Conservation (phyloP, 2,888 invertebrate species). For the Pollenia amentaria region DNA sequence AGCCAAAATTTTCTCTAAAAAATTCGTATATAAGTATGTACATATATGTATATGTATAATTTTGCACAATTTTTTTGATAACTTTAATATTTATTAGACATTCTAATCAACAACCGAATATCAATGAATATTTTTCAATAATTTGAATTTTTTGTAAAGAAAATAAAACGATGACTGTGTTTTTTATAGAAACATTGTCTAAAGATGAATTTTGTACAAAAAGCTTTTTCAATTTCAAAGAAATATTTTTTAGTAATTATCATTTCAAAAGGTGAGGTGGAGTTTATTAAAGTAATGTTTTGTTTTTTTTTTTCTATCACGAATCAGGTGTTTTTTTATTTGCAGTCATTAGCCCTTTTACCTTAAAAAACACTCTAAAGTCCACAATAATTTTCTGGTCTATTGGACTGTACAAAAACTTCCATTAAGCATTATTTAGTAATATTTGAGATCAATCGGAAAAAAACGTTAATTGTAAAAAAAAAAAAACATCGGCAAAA, state of each 20-base stretch:
- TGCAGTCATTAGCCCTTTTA: slow-evolving; percentile 28
- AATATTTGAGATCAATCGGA: slow-evolving; percentile 31
- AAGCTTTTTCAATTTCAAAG: too few relatives aligned
- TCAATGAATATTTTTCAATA: too few relatives aligned
- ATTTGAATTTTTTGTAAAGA: too few relatives aligned
- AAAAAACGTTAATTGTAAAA: slow-evolving; percentile 34
- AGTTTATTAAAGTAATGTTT: background rate
- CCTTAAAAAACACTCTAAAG: background rate
- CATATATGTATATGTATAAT: too few relatives aligned
- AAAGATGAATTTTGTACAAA: too few relatives aligned
- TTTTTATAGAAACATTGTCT: too few relatives aligned
- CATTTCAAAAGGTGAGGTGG: background rate
- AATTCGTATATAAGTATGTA: too few relatives aligned
- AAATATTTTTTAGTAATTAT: background rate
- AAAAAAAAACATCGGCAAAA: slow-evolving; percentile 12
- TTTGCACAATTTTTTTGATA: too few relatives aligned
- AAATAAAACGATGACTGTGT: too few relatives aligned
- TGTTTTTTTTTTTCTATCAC: background rate
- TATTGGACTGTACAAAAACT: slow-evolving; percentile 36
- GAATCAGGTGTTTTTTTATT: slow-evolving; percentile 3
- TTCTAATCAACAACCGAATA: too few relatives aligned
- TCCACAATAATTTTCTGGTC: slow-evolving; percentile 53
- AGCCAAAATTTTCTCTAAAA: too few relatives aligned
- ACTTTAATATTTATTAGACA: too few relatives aligned
- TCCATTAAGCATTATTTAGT: slow-evolving; percentile 6